Evolutionary conservation across 2,113 vertebrate genomes (phyloP).

Genomic region (Heloderma charlesbogerti): DNA sequence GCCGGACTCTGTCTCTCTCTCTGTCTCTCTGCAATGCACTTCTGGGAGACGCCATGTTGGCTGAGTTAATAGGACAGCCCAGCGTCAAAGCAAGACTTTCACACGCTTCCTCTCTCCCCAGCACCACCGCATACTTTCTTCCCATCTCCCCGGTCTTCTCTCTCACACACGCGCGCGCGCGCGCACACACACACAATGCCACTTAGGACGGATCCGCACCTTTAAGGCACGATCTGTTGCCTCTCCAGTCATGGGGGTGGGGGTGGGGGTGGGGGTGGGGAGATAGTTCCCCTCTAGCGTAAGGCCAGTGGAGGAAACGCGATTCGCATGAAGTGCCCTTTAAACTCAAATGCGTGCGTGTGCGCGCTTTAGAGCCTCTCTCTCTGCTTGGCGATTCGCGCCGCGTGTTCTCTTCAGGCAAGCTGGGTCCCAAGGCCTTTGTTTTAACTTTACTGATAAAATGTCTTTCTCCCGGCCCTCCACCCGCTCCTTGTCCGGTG

Average conservation of each 20-base stretch:
- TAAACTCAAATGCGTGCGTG: background rate
- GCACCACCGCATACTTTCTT: slow-evolving; percentile 50
- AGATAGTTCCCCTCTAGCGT: slow-evolving; percentile 18
- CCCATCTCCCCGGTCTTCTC: slow-evolving; percentile 1
- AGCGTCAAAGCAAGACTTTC: slow-evolving; percentile 61
- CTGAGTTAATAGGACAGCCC: slow-evolving; percentile 74
- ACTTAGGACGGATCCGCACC: slow-evolving; percentile 54
- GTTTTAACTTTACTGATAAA: background rate
- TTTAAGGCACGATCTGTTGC: slow-evolving; percentile 25
- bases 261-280: background rate
- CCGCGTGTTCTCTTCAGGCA: background rate
- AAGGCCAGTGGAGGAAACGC: background rate
- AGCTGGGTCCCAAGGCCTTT: background rate
- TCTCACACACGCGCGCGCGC: too few relatives aligned
- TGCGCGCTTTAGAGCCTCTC: background rate
- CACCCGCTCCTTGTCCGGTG: slow-evolving; percentile 21
- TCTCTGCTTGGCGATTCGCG: background rate
- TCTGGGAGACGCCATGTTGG: slow-evolving; percentile 83
- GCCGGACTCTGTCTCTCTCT: too few relatives aligned
- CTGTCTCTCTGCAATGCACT: slow-evolving; percentile 58
- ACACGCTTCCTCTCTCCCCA: slow-evolving; percentile 71
- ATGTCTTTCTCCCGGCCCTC: too few relatives aligned
- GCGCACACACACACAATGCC: background rate
- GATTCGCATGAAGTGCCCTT: background rate
- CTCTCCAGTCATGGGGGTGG: background rate